Evolutionary conservation across 2,113 vertebrate species (phyloP), one percentile per base, ranked within the genome.

Genomic region (Clarias batrachus): DNA sequence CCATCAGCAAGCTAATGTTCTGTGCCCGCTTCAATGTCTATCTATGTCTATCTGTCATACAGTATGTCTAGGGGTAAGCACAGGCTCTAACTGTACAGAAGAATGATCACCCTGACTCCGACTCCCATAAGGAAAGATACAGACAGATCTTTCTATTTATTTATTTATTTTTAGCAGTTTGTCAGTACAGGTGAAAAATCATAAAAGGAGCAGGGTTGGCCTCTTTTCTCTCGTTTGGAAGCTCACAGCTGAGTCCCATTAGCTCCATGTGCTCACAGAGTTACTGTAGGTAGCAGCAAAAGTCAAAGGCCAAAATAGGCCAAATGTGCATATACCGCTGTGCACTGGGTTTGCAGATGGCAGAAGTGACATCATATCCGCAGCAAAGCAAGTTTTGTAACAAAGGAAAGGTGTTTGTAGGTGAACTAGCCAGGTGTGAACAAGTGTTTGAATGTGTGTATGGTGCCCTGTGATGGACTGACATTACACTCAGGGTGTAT

Each of bases 231-330:
- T 89, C 84, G 81, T 90, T 90, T 89, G 71, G 27, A 85, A 83
- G 87, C 68, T 71, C 81, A 85, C 89, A 90, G 88, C 83, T 88
- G 89, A 77, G 85, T 25, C 79, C 82, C 30, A 68, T 63, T 73
- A 73, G 66, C 83, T 60, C 70, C 27, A 54, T 17, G 63, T 81
- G 84, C 85, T 82, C 81, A 81, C 25, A 65, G 71, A 65, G 66
- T 65, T 54, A 33, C 33, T 33, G 33, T 33, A 86, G 27, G 62
- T 54, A 85, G 82, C 70, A 48, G 59, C 48, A 56, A 30, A 79
- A 79, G 87, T 70, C 71, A 85, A 60, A 87, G 85, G 80, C 86
- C 65, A 87, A 23, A 85, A 85, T 33, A 82, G 30, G 30, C 71
- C 30, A 82, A 57, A 57, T 10, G 14, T 82, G 77, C 48, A 74